Evolutionary conservation across 2,797 vertebrate species (phyloP).

Genomic region (Chelon labrosus): DNA sequence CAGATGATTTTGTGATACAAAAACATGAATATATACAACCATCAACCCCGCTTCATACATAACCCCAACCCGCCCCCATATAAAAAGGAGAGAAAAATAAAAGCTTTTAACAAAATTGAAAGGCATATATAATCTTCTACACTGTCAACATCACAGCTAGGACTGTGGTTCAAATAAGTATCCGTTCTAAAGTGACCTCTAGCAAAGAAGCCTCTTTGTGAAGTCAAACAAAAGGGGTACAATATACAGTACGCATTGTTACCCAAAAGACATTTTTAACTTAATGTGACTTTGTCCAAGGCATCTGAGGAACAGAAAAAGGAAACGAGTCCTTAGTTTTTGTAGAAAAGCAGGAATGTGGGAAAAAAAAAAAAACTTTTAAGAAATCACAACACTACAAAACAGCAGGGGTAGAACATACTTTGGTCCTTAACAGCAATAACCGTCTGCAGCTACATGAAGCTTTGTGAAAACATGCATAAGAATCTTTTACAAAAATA

Average conservation of each 20-base stretch:
- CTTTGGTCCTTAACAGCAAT: constrained; percentile 84
- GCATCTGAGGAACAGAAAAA: constrained; percentile 34
- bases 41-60: constrained; percentile 75
- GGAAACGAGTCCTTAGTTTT: constrained; percentile 34
- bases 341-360: constrained; percentile 55
- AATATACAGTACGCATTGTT: constrained; percentile 69
- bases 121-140: constrained; percentile 71
- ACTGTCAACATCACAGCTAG: constrained; percentile 71
- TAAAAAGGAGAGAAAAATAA: constrained; percentile 76
- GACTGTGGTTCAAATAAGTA: constrained; percentile 65
- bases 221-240: constrained; percentile 59
- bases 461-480: constrained; percentile 74
- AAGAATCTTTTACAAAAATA: constrained; percentile 80
- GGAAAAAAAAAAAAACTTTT: constrained; percentile 12
- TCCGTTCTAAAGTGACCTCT: constrained; percentile 68
- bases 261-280: constrained; percentile 52
- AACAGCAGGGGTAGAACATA: constrained; percentile 71
- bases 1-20: constrained; percentile 91
- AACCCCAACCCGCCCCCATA: constrained; percentile 70
- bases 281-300: constrained; percentile 57
- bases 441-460: constrained; percentile 82
- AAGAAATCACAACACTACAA: constrained; percentile 60
- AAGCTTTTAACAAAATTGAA: constrained; percentile 72
- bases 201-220: constrained; percentile 64
- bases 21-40: constrained; percentile 97